Evolutionary conservation across 2,797 vertebrate species (phyloP), one percentile per base, ranked within the genome.

Genomic region (Emys orbicularis): DNA sequence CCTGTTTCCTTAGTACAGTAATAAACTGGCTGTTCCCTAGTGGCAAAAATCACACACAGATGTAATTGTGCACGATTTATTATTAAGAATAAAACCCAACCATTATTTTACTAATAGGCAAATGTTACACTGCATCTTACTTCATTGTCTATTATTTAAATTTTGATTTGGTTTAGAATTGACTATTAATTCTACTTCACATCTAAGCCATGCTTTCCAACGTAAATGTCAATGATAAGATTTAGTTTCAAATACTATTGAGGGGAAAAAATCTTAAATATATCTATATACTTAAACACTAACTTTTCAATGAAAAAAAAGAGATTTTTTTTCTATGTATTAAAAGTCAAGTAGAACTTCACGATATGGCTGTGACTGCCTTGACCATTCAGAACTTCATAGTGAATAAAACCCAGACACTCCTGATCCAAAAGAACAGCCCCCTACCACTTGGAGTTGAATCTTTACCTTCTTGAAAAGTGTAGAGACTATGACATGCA

Each of bases 1-100:
- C 16, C 74, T 84, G 2, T 88, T 96, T 95, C 90, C 95, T 95
- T 94, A 92, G 47, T 61, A 85, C 12, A 86, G 25, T 50, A 77
- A 29, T 72, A 81, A 65, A 89, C 82, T 84, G 81, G 49, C 56
- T 86, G 15, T 37, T 90, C 65, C 5, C 84, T 31, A 83, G 56
- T 34, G 74, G 25, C 29, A 95, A 92, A 95, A 93, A 79, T 86
- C 37, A 89, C 25, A 86, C 6, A 27, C 5, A 82, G 79, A 13
- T 90, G 31, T 29, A 86, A 59, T 84, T 21, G 23, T 77, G 6
- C 13, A 8, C 86, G 81, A 7, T 61, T 93, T 5, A 83, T 52
- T 91, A 65, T 76, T 86, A 49, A 68, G 37, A 90, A 92, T 47
- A 1, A 92, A 92, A 25, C 1, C 4, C n/a, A 86, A 59, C 15